Conservation (phyloP, 2,797 vertebrate genomes). For the Acropternis orthonyx region DNA sequence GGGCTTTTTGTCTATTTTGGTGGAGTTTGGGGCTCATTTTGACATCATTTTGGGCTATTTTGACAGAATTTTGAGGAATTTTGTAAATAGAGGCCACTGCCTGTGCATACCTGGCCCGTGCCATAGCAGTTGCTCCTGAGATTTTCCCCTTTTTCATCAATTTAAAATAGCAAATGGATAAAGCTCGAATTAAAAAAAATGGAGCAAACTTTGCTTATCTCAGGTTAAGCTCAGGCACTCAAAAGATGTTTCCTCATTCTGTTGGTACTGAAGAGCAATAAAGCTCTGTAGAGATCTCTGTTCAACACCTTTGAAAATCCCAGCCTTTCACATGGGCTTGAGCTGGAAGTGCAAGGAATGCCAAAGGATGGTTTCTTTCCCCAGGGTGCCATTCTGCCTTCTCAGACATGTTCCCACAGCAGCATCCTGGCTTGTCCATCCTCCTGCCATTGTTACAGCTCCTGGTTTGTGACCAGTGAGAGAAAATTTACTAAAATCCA, state of each 20-base stretch:
- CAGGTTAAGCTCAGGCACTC: neutral
- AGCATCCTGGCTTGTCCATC: neutral
- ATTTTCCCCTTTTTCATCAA: neutral
- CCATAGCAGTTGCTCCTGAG: accelerated
- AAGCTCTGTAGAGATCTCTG: neutral
- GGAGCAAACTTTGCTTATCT: neutral
- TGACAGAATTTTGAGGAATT: neutral
- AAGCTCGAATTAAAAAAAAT: neutral
- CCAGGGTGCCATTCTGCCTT: neutral
- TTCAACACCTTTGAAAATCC: neutral
- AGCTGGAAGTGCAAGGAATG: neutral
- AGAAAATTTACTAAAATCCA: neutral
- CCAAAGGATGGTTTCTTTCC: neutral
- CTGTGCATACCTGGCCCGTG: accelerated
- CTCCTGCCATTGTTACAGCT: neutral
- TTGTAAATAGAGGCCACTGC: neutral
- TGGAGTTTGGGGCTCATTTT: neutral
- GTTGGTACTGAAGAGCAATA: neutral
- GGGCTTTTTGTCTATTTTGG: neutral
- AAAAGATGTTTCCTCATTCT: neutral
- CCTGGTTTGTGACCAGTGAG: accelerated
- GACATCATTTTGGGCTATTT: neutral
- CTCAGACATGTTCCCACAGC: neutral
- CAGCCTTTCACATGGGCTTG: neutral
- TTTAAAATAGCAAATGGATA: neutral